These are phyloP conservation scores for Pandemis cinnamomeana DNA, from an alignment of 2,888 invertebrate genomes.

Conservation along the genomic window DNA sequence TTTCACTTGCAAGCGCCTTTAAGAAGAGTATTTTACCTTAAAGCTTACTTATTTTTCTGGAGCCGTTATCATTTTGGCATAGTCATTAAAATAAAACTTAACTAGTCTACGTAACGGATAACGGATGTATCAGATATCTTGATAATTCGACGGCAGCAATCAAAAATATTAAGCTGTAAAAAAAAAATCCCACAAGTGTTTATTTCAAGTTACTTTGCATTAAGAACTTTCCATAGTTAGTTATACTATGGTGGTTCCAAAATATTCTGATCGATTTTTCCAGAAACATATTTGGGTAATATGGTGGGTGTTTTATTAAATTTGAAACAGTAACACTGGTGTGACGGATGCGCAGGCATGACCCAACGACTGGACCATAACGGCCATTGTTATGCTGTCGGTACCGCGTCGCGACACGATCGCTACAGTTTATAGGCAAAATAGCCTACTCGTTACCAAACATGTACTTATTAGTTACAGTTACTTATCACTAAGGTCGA, in stretches of 20 bases:
- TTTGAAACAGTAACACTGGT: conserved; percentile 46
- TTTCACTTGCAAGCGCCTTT: background rate
- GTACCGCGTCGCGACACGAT: conserved; percentile 22
- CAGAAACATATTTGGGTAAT: conserved; percentile 16
- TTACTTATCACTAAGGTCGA: no score
- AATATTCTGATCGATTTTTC: conserved; percentile 3
- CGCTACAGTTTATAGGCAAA: conserved; percentile 35
- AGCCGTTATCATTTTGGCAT: background rate
- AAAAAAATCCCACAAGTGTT: background rate
- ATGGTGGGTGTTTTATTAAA: conserved; percentile 13
- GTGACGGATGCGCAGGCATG: conserved; percentile 66
- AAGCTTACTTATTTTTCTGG: background rate
- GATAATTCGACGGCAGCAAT: background rate
- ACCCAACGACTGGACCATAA: conserved; percentile 65
- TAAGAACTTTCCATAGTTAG: background rate
- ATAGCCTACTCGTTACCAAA: conserved; percentile 7
- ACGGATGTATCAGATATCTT: conserved; percentile 2
- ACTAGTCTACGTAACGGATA: background rate
- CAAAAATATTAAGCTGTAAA: background rate
- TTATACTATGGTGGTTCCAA: background rate
- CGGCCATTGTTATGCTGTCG: conserved; percentile 56
- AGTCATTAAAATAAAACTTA: background rate
- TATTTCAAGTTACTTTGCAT: background rate
- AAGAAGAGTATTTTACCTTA: background rate
- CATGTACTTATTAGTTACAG: background rate